These are phyloP conservation scores for Thalassarche chlororhynchos DNA, from an alignment of 2,113 vertebrate species.

Conservation along the genomic window DNA sequence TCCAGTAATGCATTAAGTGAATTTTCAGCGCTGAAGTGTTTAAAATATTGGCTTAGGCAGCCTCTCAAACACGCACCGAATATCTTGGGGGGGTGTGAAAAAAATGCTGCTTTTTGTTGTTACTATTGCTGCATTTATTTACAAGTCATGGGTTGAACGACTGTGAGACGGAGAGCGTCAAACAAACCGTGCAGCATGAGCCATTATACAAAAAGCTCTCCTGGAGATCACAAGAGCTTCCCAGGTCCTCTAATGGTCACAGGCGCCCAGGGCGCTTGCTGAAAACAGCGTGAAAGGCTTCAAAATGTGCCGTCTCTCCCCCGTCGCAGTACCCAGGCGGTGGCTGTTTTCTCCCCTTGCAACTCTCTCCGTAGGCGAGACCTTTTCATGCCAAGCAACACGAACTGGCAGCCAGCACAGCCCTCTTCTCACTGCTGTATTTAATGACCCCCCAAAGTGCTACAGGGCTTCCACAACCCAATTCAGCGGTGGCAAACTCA, in stretches of 20 bases:
- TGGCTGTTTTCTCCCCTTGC: neutral
- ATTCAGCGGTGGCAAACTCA: neutral
- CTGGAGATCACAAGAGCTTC: neutral
- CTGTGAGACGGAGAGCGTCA: neutral
- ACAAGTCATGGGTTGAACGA: neutral
- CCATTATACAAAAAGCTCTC: neutral
- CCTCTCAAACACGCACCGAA: neutral
- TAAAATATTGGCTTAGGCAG: neutral
- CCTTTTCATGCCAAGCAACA: neutral
- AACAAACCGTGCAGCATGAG: neutral
- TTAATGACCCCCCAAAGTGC: neutral
- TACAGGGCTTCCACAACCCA: neutral
- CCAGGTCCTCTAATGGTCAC: neutral
- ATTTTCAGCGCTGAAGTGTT: neutral
- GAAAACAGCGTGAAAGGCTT: neutral
- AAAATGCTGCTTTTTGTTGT: neutral
- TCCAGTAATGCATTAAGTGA: neutral
- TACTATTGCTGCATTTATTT: neutral
- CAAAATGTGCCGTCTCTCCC: neutral
- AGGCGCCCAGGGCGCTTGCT: neutral
- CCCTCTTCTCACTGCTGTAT: neutral
- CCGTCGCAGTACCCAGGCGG: fast-evolving
- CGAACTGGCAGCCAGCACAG: neutral
- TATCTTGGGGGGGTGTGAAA: neutral
- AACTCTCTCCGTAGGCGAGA: neutral